phyloP scores from a whole-genome alignment of 2,888 invertebrate species.

The Lepidocyrtinus sp. region DNA sequence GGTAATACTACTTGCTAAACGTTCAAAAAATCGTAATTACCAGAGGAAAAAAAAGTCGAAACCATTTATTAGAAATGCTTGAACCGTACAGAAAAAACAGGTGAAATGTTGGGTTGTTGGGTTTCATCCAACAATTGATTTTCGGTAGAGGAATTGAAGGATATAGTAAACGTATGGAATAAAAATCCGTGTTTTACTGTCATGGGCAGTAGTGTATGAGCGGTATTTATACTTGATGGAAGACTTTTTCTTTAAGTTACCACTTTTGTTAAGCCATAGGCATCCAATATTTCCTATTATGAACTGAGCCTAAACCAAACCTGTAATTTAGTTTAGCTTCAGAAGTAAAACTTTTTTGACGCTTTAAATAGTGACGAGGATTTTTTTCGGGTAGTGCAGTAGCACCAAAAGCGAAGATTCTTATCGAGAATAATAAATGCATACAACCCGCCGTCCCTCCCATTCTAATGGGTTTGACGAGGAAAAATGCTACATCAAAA shows the following conservation, averaged over 20 bases:
- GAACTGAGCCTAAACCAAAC: too few relatives aligned
- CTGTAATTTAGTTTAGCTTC: too few relatives aligned
- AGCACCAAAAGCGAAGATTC: conserved; percentile 50
- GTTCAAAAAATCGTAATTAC: conserved; percentile 11
- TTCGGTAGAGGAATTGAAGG: too few relatives aligned
- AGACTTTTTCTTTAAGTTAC: neutral
- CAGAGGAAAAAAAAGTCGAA: neutral
- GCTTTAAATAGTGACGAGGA: conserved; percentile 2
- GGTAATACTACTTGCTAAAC: neutral
- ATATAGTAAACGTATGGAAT: too few relatives aligned
- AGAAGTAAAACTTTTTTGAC: neutral
- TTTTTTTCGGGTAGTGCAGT: conserved; percentile 29
- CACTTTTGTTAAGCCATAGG: neutral
- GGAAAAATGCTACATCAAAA: conserved; percentile 41
- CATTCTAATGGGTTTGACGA: conserved; percentile 65
- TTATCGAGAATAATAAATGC: conserved; percentile 66
- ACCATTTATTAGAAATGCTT: neutral
- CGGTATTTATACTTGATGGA: neutral
- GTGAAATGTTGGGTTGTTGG: neutral
- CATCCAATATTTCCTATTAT: neutral
- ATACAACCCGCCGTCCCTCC: conserved; percentile 56
- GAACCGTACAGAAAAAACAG: neutral
- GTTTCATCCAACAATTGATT: neutral
- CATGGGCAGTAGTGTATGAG: neutral
- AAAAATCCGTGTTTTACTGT: neutral